Conservation (phyloP, 2,113 vertebrate species). For the Sterrhoptilus dennistouni region DNA sequence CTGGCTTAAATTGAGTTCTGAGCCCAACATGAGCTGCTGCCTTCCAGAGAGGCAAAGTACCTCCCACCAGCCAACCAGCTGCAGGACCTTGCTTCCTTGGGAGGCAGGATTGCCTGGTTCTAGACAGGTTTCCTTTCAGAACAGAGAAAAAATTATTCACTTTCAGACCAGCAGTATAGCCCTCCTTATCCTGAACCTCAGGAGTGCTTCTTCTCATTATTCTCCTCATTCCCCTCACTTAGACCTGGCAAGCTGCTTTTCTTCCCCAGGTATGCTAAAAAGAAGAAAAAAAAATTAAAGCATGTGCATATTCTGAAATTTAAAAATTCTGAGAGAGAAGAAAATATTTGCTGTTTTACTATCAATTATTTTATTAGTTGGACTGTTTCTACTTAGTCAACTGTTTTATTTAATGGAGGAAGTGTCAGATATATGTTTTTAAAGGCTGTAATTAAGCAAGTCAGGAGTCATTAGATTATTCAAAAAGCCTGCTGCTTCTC, state of each 20-base stretch:
- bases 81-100: not conserved
- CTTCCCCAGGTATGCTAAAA: not conserved
- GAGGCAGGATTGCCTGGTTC: not conserved
- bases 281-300: not conserved
- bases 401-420: not conserved
- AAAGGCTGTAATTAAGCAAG: constrained; percentile 35
- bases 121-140: not conserved
- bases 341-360: not conserved
- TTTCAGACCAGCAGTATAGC: not conserved
- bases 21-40: not conserved
- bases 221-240: not conserved
- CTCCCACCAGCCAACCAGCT: not conserved
- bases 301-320: not conserved
- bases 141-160: not conserved
- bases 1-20: not conserved
- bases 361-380: not conserved
- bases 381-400: not conserved
- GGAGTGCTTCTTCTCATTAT: not conserved
- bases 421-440: not conserved
- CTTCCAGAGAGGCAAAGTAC: not conserved
- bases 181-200: not conserved
- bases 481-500: constrained; percentile 3
- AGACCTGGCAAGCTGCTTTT: not conserved
- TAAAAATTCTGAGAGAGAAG: not conserved
- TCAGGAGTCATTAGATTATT: not conserved